Base-by-base conservation (phyloP, 2,797 vertebrate genomes). In the Enteromius trimaculatus region DNA sequence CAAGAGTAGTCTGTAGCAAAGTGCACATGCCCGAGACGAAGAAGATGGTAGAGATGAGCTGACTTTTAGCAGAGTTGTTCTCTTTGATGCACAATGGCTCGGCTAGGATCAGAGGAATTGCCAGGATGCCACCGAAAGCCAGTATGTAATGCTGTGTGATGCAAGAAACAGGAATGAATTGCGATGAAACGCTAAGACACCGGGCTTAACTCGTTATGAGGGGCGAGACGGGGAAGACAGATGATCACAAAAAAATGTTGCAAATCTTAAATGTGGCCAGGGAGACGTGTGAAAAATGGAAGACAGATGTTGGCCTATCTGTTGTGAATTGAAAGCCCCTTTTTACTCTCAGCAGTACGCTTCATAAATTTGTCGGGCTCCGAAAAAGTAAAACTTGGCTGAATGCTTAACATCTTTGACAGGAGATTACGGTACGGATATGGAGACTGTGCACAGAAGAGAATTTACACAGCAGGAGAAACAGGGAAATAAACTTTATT, bases 21-120 rank as follows among this genome's bases (percentile, higher is more conserved):
- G 95, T 96, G 26, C 93, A 93, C 26, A 95, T 23, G 10, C 95
- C 95, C 0, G 95, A 96, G 77, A 96, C 93, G 8, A 96, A 95
- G 88, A 96, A 96, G 79, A 96, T 95, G 84, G 95, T 96, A 84
- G 92, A 95, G 90, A 95, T 95, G 84, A 96, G 93, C 88, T 95
- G 93, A 81, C 95, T 95, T 84, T 95, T 95, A 77, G 94, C 95
- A 0, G 37, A 39, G 8, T 94, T 94, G 92, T 96, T 94, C 88
- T 95, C 92, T 76, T 90, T 87, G 19, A 95, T 95, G 81, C 95
- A 96, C 44, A 96, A 88, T 0, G 94, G 94, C 85, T 96, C 94
- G 0, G 95, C 94, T 49, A 96, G 90, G 81, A 96, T 95, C 77
- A 96, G 92, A 0, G 95, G 95, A 62, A 96, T 87, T 0, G 94